Evolutionary conservation across 2,797 vertebrate genomes (phyloP).

Genomic region (Peromyscus eremicus): DNA sequence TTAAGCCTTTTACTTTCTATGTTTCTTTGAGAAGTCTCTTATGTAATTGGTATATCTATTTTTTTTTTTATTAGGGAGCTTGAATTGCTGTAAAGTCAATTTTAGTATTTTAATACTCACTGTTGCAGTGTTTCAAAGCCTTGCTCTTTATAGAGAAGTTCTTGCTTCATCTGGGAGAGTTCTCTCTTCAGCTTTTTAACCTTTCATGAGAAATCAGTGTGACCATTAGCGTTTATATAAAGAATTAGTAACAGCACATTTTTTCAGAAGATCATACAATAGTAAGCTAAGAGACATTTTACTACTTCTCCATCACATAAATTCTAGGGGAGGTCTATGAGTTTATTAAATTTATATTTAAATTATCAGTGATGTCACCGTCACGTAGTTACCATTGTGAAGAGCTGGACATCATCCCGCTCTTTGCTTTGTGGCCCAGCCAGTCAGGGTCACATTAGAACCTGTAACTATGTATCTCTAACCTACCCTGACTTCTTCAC

Average conservation of each 20-base stretch:
- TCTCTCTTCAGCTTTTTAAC: slow-evolving; percentile 93
- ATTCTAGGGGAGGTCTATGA: background rate
- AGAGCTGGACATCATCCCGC: accelerated
- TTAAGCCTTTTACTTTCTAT: slow-evolving; percentile 7
- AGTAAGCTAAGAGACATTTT: slow-evolving; percentile 44
- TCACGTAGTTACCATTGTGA: background rate
- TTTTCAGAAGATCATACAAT: slow-evolving; percentile 17
- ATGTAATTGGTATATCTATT: slow-evolving; percentile 25
- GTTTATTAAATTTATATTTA: background rate
- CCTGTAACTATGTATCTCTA: background rate
- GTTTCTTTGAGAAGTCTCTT: slow-evolving; percentile 32
- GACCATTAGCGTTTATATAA: slow-evolving; percentile 67
- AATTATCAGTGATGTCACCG: background rate
- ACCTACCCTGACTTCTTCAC: accelerated
- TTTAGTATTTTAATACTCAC: slow-evolving; percentile 88
- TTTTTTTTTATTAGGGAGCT: slow-evolving; percentile 10
- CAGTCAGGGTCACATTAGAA: background rate
- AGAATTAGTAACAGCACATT: background rate
- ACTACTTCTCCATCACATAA: background rate
- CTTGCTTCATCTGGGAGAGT: slow-evolving; percentile 93
- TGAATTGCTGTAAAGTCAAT: slow-evolving; percentile 69
- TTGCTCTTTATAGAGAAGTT: slow-evolving; percentile 93
- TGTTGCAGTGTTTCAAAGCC: slow-evolving; percentile 93
- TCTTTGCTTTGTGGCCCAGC: background rate
- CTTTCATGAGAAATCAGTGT: slow-evolving; percentile 87